Percentiles rank a stretch among this genome's conserved stretches.
Conservation (phyloP, 2,113 vertebrate species). For the Butorides virescens region DNA sequence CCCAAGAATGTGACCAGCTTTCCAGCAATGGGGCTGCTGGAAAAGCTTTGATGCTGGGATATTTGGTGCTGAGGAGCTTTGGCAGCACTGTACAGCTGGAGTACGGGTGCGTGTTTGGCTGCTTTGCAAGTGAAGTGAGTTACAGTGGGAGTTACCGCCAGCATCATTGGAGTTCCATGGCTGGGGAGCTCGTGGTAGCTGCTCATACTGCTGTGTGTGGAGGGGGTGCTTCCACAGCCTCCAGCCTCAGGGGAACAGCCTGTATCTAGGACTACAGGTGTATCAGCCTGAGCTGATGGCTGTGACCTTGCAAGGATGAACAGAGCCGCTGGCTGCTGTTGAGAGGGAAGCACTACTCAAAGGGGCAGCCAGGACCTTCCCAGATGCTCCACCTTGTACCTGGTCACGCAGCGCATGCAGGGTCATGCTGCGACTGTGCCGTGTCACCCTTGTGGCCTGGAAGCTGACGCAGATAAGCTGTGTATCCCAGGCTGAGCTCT, state of each 20-base stretch:
- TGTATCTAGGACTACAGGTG: not conserved
- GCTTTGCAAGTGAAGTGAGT: not conserved
- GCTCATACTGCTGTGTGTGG: not conserved
- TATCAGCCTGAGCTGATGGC: not conserved
- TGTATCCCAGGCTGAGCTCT: not conserved
- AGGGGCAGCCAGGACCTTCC: not conserved
- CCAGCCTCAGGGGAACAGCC: not conserved
- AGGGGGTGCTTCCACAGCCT: not conserved
- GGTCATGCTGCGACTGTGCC: not conserved
- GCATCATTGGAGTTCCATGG: not conserved
- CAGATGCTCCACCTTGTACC: not conserved
- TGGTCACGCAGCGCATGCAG: fast-evolving
- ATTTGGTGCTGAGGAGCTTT: not conserved
- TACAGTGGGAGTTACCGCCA: not conserved
- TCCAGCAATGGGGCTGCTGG: not conserved
- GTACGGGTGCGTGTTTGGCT: not conserved
- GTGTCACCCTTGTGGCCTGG: not conserved
- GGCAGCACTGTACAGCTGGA: not conserved
- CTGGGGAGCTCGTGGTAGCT: not conserved
- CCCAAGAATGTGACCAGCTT: not conserved
- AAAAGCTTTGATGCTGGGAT: not conserved
- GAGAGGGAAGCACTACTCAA: not conserved
- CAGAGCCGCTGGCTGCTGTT: not conserved
- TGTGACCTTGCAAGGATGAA: not conserved
- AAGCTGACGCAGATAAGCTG: not conserved